A percentile compares a stretch with the other conserved stretches of the same genome.
phyloP scores from a whole-genome alignment of 2,888 invertebrate species.

The Orthosia cruda region DNA sequence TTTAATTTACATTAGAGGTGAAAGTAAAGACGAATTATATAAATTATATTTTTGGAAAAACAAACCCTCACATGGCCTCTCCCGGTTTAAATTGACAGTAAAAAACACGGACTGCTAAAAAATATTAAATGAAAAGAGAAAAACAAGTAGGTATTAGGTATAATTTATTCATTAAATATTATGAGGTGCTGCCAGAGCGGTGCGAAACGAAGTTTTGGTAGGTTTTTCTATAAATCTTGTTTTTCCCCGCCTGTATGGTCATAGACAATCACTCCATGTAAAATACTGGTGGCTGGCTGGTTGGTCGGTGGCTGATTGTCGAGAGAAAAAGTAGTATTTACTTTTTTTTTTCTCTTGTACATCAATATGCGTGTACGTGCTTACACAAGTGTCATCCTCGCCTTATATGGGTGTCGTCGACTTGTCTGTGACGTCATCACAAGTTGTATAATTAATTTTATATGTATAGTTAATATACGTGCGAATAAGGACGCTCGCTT shows the following conservation, averaged over 20 bases:
- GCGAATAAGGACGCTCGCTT: constrained; percentile 49
- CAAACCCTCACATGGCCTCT: neutral
- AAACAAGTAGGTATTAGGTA: too few species aligned
- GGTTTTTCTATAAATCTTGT: too few species aligned
- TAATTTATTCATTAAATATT: too few species aligned
- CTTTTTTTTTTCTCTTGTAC: neutral
- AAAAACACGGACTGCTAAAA: too few species aligned
- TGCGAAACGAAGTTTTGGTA: too few species aligned
- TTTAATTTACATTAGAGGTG: constrained; percentile 32
- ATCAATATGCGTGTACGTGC: neutral
- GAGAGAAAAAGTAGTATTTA: neutral
- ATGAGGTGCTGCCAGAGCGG: too few species aligned
- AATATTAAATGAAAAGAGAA: too few species aligned
- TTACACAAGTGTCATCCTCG: constrained; percentile 33
- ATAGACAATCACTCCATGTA: too few species aligned
- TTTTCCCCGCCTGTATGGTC: too few species aligned
- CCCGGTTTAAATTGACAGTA: too few species aligned
- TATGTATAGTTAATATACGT: constrained; percentile 30
- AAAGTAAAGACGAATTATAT: constrained; percentile 13
- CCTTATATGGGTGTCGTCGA: neutral
- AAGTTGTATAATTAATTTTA: constrained; percentile 38
- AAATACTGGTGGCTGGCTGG: too few species aligned
- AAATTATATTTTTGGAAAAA: constrained; percentile 19
- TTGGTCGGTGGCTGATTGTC: too few species aligned
- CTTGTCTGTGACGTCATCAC: constrained; percentile 30